Evolutionary conservation across 2,113 vertebrate genomes (phyloP).

Genomic region (Aegithalos caudatus): DNA sequence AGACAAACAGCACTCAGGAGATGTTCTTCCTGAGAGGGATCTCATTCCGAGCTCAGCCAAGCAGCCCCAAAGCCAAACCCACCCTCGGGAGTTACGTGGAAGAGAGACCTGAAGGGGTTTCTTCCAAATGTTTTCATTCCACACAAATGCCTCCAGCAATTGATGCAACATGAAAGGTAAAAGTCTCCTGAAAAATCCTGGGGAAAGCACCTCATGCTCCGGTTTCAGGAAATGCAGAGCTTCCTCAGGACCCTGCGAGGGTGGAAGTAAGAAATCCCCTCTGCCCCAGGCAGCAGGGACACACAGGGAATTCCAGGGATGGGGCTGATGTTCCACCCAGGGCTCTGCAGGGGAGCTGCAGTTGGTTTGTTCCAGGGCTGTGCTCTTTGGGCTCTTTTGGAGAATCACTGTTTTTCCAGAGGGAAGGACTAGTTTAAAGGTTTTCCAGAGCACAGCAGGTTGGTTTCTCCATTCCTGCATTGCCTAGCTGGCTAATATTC

Average conservation of each 20-base stretch:
- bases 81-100: fast-evolving
- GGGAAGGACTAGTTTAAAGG: neutral
- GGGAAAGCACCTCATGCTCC: neutral
- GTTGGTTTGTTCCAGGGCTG: neutral
- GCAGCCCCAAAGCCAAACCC: neutral
- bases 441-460: neutral
- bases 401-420: neutral
- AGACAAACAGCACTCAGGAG: neutral
- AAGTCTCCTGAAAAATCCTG: neutral
- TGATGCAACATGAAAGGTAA: neutral
- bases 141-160: neutral
- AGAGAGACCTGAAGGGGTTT: neutral
- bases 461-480: neutral
- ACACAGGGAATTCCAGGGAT: neutral
- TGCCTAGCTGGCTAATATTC: neutral
- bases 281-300: neutral
- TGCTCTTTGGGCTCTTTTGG: neutral
- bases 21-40: neutral
- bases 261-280: constrained; percentile 25
- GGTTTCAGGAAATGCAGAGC: neutral
- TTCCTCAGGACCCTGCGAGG: fast-evolving
- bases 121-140: neutral
- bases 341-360: neutral
- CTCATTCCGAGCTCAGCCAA: fast-evolving
- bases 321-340: neutral